A percentile compares a stretch with the other conserved stretches of the same genome.
Conservation (phyloP, 2,888 invertebrate genomes). For the Hartigia nigra region DNA sequence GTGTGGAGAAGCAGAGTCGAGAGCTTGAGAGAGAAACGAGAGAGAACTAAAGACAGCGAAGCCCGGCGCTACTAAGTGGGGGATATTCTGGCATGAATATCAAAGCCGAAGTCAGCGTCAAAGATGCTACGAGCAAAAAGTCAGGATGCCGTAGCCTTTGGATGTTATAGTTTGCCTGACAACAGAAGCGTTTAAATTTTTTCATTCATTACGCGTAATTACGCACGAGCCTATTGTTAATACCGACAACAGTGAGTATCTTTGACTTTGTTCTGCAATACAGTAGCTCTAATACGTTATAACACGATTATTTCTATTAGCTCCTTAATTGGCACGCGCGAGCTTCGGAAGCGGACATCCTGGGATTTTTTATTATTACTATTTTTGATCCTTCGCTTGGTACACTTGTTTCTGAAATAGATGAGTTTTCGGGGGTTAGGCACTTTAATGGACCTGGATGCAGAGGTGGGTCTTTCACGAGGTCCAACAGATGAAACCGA, state of each 20-base stretch:
- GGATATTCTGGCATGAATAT: constrained; percentile 62
- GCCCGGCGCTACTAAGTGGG: constrained; percentile 31
- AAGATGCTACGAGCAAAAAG: constrained; percentile 41
- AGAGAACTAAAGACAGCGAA: constrained; percentile 21
- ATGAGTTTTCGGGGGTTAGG: background rate
- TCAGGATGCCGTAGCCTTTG: constrained; percentile 34
- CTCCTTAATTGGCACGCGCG: background rate
- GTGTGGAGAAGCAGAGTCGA: constrained; percentile 1
- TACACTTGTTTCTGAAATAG: background rate
- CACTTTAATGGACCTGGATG: background rate
- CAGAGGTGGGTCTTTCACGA: background rate
- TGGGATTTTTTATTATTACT: background rate
- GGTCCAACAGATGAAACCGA: background rate
- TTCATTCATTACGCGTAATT: constrained; percentile 40
- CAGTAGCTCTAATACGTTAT: background rate
- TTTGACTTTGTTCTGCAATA: background rate
- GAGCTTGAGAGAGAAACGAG: constrained; percentile 19
- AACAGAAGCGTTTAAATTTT: constrained; percentile 36
- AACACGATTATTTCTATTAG: background rate
- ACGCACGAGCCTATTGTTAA: constrained; percentile 13
- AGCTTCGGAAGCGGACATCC: background rate
- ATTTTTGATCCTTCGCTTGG: background rate
- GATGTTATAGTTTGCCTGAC: constrained; percentile 37
- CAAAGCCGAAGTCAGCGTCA: constrained; percentile 56
- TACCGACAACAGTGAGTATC: background rate